Evolutionary conservation across 2,113 vertebrate genomes (phyloP), one percentile per base, ranked within the genome.

Genomic region (Corapipo altera): DNA sequence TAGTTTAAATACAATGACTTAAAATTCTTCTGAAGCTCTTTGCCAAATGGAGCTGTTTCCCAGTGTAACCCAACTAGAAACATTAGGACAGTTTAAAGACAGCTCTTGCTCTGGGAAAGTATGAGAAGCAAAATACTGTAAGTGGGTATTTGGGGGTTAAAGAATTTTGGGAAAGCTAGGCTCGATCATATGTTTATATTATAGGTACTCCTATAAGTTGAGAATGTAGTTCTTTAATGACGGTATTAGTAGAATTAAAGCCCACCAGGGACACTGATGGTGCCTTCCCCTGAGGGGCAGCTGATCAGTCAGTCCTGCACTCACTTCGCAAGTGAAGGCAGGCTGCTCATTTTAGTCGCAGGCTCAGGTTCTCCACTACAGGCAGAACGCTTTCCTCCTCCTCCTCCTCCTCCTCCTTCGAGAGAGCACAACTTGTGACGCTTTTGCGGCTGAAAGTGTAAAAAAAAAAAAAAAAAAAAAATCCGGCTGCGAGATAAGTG

Each of bases 301-400:
- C 15, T 0, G 0, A 41, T 27, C 35, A 32, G n/a, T 55, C 2
- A 2, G 18, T 49, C 35, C 61, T 51, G 15, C 0, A 2, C 35
- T 51, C 32, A 19, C 35, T 65, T 32, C 12, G 1, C 13, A 10
- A 28, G 17, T n/a, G 8, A 51, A 74, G 8, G 6, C 19, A 81
- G 66, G 88, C 44, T 5, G 27, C 65, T 67, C 4, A 85, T 94
- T 49, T 87, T 54, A 88, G 69, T 94, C 86, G 30, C 22, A 62
- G 67, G 49, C 67, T 51, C 78, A 70, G 37, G 5, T 23, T 85
- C 33, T 33, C 8, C 55, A 14, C 62, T 73, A 74, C 32, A 72
- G 80, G 51, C 21, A 58, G 65, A 44, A 24, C 12, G 8, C 8
- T 12, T 28, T 66, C 49, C 49, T 69, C 19, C 62, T 66, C 49